Percentiles rank a stretch among this genome's conserved stretches.
Conservation (phyloP, 1,140 invertebrate species). For the Colletes latitarsis region DNA sequence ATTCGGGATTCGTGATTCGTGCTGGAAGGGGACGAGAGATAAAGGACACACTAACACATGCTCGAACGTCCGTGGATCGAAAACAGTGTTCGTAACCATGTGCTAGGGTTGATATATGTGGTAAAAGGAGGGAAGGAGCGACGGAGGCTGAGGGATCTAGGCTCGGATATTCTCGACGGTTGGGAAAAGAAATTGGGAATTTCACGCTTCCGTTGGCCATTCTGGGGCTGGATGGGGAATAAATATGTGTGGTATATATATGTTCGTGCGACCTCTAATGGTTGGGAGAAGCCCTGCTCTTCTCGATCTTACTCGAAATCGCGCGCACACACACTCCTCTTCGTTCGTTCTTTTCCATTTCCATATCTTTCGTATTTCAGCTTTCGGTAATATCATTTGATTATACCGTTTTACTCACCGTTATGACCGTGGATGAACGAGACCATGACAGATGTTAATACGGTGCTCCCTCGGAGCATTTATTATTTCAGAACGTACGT, state of each 20-base stretch:
- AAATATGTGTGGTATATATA: slow-evolving; percentile 61
- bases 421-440: slow-evolving; percentile 19
- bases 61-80: not conserved
- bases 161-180: slow-evolving; percentile 67
- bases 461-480: not conserved
- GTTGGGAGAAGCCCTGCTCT: slow-evolving; percentile 52
- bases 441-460: slow-evolving; percentile 3
- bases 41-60: slow-evolving; percentile 21
- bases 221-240: slow-evolving; percentile 49
- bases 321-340: slow-evolving; percentile 13
- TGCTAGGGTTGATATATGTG: slow-evolving; percentile 3
- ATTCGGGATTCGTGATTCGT: slow-evolving; percentile 66
- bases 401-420: not conserved
- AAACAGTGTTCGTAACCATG: not conserved
- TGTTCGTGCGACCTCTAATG: slow-evolving; percentile 61
- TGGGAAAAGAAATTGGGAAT: slow-evolving; percentile 79
- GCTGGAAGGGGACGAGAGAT: slow-evolving; percentile 48
- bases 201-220: slow-evolving; percentile 79
- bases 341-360: not conserved
- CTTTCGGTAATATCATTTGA: slow-evolving; percentile 48
- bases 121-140: not conserved
- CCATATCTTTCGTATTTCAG: slow-evolving; percentile 36
- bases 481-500: not conserved
- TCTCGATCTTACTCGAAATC: slow-evolving; percentile 60
- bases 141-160: slow-evolving; percentile 15